Evolutionary conservation across 2,113 vertebrate species (phyloP).

Genomic region (Corythaeola cristata): DNA sequence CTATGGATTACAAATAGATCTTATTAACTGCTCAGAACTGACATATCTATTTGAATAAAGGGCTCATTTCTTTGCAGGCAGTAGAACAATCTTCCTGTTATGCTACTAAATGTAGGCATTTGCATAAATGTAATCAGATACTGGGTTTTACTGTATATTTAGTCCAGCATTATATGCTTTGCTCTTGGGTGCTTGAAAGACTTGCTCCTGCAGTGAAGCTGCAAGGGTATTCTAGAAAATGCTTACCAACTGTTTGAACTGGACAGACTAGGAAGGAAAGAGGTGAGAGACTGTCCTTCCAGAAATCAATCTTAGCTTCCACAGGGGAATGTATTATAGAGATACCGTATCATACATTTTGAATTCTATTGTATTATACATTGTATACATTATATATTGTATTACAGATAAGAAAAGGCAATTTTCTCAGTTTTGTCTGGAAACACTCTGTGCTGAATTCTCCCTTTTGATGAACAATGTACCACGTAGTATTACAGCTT

Average conservation of each 20-base stretch:
- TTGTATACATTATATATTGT: not conserved
- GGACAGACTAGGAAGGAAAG: not conserved
- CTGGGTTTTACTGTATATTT: not conserved
- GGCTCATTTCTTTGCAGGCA: slow-evolving; percentile 18
- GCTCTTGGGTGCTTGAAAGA: not conserved
- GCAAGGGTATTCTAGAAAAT: not conserved
- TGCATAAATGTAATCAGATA: slow-evolving; percentile 29
- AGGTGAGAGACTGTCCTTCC: not conserved
- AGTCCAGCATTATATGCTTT: not conserved
- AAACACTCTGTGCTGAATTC: not conserved
- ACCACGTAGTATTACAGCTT: not conserved
- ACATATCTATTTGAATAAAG: slow-evolving; percentile 18
- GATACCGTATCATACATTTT: accelerated
- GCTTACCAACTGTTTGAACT: not conserved
- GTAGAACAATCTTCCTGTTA: slow-evolving; percentile 17
- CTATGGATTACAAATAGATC: slow-evolving; percentile 28
- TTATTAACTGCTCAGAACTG: slow-evolving; percentile 43
- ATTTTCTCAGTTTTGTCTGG: not conserved
- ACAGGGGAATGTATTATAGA: not conserved
- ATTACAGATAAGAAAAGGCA: not conserved
- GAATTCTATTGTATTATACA: not conserved
- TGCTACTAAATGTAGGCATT: slow-evolving; percentile 33
- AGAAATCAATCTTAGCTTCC: not conserved
- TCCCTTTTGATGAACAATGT: not conserved
- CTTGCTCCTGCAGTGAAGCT: not conserved